Evolutionary conservation across 2,888 invertebrate species (phyloP).

Genomic region (Drosophila diplacantha): DNA sequence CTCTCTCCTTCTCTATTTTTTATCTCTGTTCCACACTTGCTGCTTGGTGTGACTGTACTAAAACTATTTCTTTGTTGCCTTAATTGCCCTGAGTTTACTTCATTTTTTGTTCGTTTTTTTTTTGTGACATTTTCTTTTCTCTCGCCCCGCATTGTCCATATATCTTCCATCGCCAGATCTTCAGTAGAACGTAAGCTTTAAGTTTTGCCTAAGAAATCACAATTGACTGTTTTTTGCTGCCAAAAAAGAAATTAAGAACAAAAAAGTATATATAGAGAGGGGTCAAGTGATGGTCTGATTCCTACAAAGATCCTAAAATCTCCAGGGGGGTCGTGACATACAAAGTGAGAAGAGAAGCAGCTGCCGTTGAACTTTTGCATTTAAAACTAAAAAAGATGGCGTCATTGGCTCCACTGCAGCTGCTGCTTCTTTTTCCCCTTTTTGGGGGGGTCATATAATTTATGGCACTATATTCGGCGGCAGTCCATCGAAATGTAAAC

Average conservation of each 20-base stretch:
- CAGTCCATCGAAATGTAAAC: slow-evolving; percentile 48
- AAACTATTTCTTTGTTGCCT: slow-evolving; percentile 10
- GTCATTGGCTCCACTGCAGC: slow-evolving; percentile 30
- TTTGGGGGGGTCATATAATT: slow-evolving; percentile 29
- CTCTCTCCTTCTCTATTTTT: slow-evolving; percentile 14
- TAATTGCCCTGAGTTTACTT: slow-evolving; percentile 26
- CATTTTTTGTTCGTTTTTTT: slow-evolving; percentile 2
- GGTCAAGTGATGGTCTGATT: slow-evolving; percentile 25
- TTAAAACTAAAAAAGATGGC: slow-evolving; percentile 10
- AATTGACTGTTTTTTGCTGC: slow-evolving; percentile 55
- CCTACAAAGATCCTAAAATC: slow-evolving; percentile 7
- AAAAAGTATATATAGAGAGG: not conserved
- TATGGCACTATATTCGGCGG: slow-evolving; percentile 37
- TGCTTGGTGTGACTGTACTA: slow-evolving; percentile 24
- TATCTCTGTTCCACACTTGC: slow-evolving; percentile 18
- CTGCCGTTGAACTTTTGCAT: slow-evolving; percentile 11
- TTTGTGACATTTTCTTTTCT: slow-evolving; percentile 12
- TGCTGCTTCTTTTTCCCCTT: not conserved
- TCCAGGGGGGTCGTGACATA: slow-evolving; percentile 6
- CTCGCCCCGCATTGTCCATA: slow-evolving; percentile 35
- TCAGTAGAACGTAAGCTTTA: slow-evolving; percentile 39
- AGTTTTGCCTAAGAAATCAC: slow-evolving; percentile 34
- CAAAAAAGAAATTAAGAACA: not conserved
- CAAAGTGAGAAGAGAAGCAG: slow-evolving; percentile 8
- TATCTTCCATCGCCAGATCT: slow-evolving; percentile 14